Conservation (phyloP, 2,113 vertebrate species). For the Castor canadensis region DNA sequence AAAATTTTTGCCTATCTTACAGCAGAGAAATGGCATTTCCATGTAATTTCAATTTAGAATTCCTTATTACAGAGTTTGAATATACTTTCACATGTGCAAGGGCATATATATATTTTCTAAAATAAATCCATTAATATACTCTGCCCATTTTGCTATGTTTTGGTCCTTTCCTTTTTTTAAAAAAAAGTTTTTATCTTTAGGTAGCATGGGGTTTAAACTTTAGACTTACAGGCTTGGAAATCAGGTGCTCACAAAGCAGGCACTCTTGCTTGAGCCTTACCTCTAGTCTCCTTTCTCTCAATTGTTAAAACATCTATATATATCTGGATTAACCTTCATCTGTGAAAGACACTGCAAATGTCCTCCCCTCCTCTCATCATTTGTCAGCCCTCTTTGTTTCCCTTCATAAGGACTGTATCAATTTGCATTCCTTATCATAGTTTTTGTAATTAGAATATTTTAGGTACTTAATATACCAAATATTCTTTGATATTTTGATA, state of each 20-base stretch:
- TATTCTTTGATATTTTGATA: neutral
- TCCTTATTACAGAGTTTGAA: neutral
- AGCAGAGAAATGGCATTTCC: neutral
- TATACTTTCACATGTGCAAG: neutral
- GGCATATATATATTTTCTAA: no score
- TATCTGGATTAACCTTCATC: neutral
- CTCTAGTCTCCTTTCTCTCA: no score
- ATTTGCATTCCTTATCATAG: no score
- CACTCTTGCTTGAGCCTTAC: no score
- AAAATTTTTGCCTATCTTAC: neutral
- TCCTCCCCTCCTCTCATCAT: no score
- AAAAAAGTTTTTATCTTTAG: no score
- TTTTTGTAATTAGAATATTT: neutral
- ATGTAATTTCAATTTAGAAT: neutral
- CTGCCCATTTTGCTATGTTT: neutral
- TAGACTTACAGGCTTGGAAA: no score
- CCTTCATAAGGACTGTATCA: no score
- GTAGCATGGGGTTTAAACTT: no score
- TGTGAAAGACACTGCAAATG: neutral
- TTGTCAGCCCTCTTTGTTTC: neutral
- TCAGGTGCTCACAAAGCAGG: no score
- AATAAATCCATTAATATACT: neutral
- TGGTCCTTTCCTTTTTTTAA: no score
- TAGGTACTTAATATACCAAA: neutral
- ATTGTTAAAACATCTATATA: neutral